phyloP scores from a whole-genome alignment of 2,797 vertebrate genomes.

The Morus bassanus region DNA sequence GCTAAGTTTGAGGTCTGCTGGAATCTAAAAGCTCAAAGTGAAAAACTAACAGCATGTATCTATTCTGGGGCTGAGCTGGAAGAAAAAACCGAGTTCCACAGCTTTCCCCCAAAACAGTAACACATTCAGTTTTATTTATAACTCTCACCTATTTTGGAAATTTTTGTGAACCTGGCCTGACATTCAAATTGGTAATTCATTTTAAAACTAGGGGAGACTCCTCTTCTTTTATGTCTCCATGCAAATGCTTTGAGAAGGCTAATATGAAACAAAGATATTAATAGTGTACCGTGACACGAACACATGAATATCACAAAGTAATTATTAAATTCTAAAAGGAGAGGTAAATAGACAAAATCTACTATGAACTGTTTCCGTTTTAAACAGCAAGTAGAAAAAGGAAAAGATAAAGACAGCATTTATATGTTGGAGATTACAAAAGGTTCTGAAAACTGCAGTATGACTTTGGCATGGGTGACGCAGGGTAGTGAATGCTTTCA shows the following conservation, averaged over 20 bases:
- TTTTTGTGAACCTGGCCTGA: slow-evolving; percentile 49
- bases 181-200: slow-evolving; percentile 9
- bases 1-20: slow-evolving; percentile 39
- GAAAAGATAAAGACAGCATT: neutral
- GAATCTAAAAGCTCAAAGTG: slow-evolving; percentile 36
- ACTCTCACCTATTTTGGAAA: slow-evolving; percentile 51
- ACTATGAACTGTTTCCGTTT: neutral
- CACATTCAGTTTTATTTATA: slow-evolving; percentile 52
- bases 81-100: slow-evolving; percentile 40
- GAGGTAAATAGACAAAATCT: neutral
- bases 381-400: neutral
- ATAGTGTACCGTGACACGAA: neutral
- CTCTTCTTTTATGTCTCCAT: neutral
- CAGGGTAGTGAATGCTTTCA: neutral
- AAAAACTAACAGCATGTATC: slow-evolving; percentile 51
- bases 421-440: neutral
- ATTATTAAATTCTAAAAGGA: neutral
- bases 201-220: neutral
- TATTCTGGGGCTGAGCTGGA: slow-evolving; percentile 54
- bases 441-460: neutral
- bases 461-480: slow-evolving; percentile 24
- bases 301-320: neutral
- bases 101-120: slow-evolving; percentile 55
- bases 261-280: neutral
- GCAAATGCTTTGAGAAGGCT: neutral